Percentiles rank a stretch among this genome's conserved stretches.
Conservation (phyloP, 2,888 invertebrate genomes). For the Drosophila rellima region DNA sequence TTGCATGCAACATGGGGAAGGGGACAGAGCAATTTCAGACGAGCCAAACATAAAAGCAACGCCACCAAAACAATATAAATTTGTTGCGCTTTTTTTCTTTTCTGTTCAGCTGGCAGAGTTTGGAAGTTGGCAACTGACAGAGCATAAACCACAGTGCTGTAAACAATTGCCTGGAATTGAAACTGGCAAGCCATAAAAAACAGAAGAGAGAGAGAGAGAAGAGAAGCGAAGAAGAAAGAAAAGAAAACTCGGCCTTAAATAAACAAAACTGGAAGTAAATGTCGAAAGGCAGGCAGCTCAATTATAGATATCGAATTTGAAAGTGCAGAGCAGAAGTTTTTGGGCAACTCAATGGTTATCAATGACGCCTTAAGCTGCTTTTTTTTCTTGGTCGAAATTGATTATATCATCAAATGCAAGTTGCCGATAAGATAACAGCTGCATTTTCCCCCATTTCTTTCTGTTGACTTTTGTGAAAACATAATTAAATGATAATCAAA, state of each 20-base stretch:
- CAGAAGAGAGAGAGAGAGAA: too few species aligned
- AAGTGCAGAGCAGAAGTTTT: conserved; percentile 32
- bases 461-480: conserved; percentile 56
- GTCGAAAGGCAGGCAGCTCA: conserved; percentile 50
- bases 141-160: conserved; percentile 67
- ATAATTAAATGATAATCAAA: conserved; percentile 77
- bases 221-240: conserved; percentile 1
- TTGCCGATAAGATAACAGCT: conserved; percentile 56
- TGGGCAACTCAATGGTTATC: conserved; percentile 35
- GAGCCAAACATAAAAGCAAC: conserved; percentile 54
- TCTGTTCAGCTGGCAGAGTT: conserved; percentile 36
- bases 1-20: conserved; percentile 34
- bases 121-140: conserved; percentile 20
- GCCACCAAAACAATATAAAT: conserved; percentile 63
- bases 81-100: conserved; percentile 44
- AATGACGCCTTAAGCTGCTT: conserved; percentile 27
- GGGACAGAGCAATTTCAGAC: conserved; percentile 3
- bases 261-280: conserved; percentile 66
- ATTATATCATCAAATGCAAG: conserved; percentile 57
- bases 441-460: conserved; percentile 1
- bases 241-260: conserved; percentile 48
- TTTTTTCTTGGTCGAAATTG: too few species aligned
- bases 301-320: conserved; percentile 63
- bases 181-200: conserved; percentile 30
- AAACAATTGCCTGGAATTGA: conserved; percentile 63